A percentile compares a stretch with the other conserved stretches of the same genome.
These are phyloP conservation scores for Eucera pruinosa DNA, from an alignment of 2,888 invertebrate genomes.

Conservation along the genomic window DNA sequence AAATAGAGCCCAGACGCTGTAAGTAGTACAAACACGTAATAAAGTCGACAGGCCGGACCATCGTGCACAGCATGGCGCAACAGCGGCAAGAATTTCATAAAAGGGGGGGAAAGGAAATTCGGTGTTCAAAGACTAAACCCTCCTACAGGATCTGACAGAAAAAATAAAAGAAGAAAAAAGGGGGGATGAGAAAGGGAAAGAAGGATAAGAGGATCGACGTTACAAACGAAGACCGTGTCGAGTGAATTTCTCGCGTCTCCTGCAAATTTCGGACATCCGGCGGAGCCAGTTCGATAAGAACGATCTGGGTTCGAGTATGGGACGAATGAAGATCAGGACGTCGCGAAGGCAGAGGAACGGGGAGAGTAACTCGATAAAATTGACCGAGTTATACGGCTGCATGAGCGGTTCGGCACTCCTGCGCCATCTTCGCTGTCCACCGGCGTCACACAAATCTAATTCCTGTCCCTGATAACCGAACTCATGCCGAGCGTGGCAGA, in stretches of 20 bases:
- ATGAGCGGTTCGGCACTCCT: conserved; percentile 34
- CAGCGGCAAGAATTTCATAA: conserved; percentile 3
- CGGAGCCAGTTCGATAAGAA: conserved; percentile 17
- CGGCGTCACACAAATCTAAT: conserved; percentile 71
- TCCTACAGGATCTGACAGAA: not conserved
- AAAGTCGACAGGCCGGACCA: conserved; percentile 4
- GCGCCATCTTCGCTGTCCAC: conserved; percentile 53
- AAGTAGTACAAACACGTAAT: conserved; percentile 33
- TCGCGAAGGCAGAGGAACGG: conserved; percentile 58
- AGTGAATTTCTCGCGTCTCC: not conserved
- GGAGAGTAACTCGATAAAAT: conserved; percentile 71
- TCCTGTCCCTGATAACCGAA: conserved; percentile 65
- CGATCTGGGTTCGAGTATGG: conserved; percentile 24
- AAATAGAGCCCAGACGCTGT: conserved; percentile 6
- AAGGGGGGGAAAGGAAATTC: not conserved
- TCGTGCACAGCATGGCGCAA: not conserved
- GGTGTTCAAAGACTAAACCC: not conserved
- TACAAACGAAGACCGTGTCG: not conserved
- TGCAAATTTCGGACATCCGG: conserved; percentile 20
- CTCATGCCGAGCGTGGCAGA: conserved; percentile 54
- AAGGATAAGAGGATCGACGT: not conserved
- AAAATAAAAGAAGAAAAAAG: not conserved
- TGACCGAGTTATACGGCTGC: conserved; percentile 66
- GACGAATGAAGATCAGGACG: conserved; percentile 56
- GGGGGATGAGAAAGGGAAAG: not conserved